These are phyloP conservation scores for Brachionus manjavacas DNA, from an alignment of 1,140 invertebrate species.

Conservation along the genomic window DNA sequence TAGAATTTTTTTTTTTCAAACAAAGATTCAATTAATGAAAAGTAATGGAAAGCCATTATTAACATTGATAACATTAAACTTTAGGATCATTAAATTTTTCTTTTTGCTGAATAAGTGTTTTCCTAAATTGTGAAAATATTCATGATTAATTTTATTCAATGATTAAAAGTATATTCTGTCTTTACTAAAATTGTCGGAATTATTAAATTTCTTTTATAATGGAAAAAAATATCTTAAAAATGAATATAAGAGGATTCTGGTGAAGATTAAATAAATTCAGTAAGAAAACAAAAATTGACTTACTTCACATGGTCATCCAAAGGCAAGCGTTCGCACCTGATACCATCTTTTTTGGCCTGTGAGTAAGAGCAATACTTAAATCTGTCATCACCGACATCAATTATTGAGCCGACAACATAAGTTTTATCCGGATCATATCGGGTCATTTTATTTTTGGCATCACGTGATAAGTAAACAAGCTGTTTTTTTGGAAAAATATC, in stretches of 20 bases:
- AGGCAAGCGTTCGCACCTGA: constrained; percentile 35
- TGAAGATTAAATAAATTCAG: neutral
- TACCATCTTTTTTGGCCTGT: constrained; percentile 33
- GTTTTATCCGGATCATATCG: constrained; percentile 42
- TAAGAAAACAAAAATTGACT: neutral
- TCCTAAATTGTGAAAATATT: too few species aligned
- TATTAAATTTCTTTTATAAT: neutral
- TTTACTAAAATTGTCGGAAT: too few species aligned
- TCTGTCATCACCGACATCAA: constrained; percentile 44
- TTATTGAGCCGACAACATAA: constrained; percentile 48
- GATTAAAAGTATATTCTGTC: too few species aligned
- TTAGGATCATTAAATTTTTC: too few species aligned
- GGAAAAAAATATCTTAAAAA: neutral
- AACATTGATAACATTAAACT: too few species aligned
- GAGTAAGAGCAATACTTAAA: constrained; percentile 32
- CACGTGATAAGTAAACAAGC: constrained; percentile 45
- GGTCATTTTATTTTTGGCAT: constrained; percentile 41
- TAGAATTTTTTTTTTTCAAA: too few species aligned
- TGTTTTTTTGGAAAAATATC: constrained; percentile 43
- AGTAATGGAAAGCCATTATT: too few species aligned
- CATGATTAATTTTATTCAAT: too few species aligned
- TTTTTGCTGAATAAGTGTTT: too few species aligned
- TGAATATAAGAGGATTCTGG: too few species aligned
- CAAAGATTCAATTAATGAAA: too few species aligned
- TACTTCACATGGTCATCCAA: constrained; percentile 36